A percentile compares a stretch with the other conserved stretches of the same genome.
Conservation (phyloP, 1,140 invertebrate genomes). For the Marisa cornuarietis region DNA sequence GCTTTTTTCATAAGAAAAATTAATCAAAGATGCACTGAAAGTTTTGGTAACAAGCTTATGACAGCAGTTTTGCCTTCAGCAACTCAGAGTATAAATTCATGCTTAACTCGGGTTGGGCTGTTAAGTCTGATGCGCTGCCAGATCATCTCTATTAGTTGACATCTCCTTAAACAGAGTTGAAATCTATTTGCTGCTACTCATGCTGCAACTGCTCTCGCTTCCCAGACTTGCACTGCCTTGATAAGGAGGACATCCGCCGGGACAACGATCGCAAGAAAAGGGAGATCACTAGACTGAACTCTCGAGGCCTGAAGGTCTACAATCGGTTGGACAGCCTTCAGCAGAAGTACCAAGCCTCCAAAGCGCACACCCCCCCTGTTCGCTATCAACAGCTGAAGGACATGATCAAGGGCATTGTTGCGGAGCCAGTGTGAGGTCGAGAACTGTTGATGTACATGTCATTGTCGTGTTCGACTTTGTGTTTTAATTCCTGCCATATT, state of each 20-base stretch:
- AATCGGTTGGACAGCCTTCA: conserved; percentile 37
- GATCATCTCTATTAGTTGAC: too few relatives aligned
- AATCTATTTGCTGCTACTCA: too few relatives aligned
- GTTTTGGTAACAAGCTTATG: too few relatives aligned
- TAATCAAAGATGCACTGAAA: too few relatives aligned
- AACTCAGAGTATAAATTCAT: too few relatives aligned
- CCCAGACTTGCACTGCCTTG: conserved; percentile 30
- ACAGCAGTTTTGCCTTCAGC: too few relatives aligned
- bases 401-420: conserved; percentile 40
- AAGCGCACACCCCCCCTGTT: conserved; percentile 29
- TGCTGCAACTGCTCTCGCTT: background rate
- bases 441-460: background rate
- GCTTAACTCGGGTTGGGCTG: too few relatives aligned
- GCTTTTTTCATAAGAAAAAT: too few relatives aligned
- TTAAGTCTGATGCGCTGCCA: too few relatives aligned
- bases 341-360: conserved; percentile 38
- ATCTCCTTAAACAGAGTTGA: too few relatives aligned
- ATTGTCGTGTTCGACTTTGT: too few relatives aligned
- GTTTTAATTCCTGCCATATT: too few relatives aligned
- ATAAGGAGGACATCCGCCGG: conserved; percentile 37
- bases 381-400: conserved; percentile 42
- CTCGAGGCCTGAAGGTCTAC: conserved; percentile 32
- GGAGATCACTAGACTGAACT: conserved; percentile 31
- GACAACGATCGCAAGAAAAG: conserved; percentile 40
- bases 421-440: conserved; percentile 9